Evolutionary conservation across 1,140 invertebrate genomes (phyloP), one percentile per base, ranked within the genome.

Genomic region (Capitella teleta): DNA sequence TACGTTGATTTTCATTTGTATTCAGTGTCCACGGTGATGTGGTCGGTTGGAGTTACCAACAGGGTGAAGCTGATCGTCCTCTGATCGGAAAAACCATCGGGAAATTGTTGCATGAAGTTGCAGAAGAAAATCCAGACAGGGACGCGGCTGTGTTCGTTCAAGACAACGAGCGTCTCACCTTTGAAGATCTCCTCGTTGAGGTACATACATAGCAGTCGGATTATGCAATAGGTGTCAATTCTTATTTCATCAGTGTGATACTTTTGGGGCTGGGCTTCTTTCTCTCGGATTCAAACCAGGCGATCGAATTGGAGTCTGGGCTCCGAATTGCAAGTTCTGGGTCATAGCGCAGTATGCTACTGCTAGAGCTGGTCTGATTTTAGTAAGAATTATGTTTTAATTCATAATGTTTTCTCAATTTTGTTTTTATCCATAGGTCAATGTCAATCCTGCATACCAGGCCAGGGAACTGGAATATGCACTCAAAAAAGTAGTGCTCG

Each of bases 291-390:
- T 96, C 10, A 62, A 81, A 51, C 78, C 73, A 43, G 89, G 88
- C 0, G 92, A 98, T 61, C 67, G 85, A 5, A 58, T 98, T 2
- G 92, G 85, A 0, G 75, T 97, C 12, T 95, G 87, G 85, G 81
- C 83, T 0, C 88, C 90, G 0, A 98, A 96, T 70, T 76, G 77
- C 23, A 62, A 81, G 5, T 82, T 87, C 60, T 98, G 91, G 90
- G 74, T 85, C 3, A 60, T 93, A 0, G 75, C 80, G 0, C 78
- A 84, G 58, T 74, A 88, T 54, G 91, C 83, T 1, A 81, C 84
- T 3, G 80, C 83, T 0, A 81, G 88, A 55, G 80, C 82, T 10
- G 94, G 93, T 0, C 68, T 92, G 0, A 45, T 52, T 41, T 10
- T 43, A 8, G 16, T 38, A 38, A 38, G 30, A 34, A 34, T 10